phyloP scores from a whole-genome alignment of 2,797 vertebrate species.

The Gallinago nigripennis region DNA sequence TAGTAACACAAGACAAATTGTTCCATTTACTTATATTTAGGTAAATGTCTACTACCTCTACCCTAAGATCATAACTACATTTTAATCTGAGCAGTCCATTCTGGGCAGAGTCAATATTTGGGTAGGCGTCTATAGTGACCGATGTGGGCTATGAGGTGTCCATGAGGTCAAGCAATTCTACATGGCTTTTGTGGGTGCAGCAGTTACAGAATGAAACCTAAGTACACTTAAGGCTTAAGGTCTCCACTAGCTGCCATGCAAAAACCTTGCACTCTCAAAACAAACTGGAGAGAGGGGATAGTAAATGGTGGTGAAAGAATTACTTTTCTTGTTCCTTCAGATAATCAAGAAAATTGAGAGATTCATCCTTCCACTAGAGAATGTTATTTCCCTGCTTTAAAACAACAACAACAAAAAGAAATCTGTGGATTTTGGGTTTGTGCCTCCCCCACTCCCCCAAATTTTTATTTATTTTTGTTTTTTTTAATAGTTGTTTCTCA shows the following conservation, averaged over 20 bases:
- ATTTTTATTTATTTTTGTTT: not conserved
- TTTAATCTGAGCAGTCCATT: not conserved
- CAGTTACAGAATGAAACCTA: not conserved
- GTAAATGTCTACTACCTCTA: not conserved
- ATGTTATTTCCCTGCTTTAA: not conserved
- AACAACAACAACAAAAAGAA: not conserved
- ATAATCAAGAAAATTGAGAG: not conserved
- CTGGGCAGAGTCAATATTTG: not conserved
- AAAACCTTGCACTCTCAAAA: not conserved
- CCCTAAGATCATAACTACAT: not conserved
- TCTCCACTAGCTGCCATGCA: not conserved
- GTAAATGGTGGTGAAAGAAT: not conserved
- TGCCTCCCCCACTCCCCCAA: fast-evolving
- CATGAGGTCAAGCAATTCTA: not conserved
- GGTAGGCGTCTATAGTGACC: not conserved
- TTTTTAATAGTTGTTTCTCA: not conserved
- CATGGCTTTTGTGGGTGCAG: not conserved
- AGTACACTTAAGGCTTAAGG: not conserved
- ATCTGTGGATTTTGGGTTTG: not conserved
- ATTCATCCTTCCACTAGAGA: not conserved
- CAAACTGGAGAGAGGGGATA: not conserved
- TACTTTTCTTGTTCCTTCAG: not conserved
- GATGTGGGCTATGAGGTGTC: not conserved
- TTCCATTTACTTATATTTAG: not conserved
- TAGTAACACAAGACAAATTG: not conserved